Conservation (phyloP, 2,113 vertebrate genomes). For the Tragelaphus buxtoni region DNA sequence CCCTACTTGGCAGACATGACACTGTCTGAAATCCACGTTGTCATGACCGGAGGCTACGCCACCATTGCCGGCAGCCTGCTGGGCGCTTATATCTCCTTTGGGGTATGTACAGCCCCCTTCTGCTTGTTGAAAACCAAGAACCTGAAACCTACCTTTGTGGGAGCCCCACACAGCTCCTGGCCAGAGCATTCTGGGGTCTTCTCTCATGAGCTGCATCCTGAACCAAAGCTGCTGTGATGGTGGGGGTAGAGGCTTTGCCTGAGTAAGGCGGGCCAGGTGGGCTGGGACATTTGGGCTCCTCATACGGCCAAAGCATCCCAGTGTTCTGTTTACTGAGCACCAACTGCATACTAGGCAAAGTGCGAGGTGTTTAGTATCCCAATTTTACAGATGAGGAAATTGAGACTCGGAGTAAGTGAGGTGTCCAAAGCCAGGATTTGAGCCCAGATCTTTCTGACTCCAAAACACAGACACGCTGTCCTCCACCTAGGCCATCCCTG, state of each 20-base stretch:
- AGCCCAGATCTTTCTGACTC: not conserved
- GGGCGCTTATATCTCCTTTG: conserved; percentile 95
- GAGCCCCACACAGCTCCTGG: not conserved
- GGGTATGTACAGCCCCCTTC: conserved; percentile 80
- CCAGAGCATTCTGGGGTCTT: no score
- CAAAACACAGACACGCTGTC: not conserved
- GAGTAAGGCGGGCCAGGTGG: not conserved
- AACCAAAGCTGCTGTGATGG: not conserved
- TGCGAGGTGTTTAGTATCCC: not conserved
- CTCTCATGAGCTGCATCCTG: not conserved
- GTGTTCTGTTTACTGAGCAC: not conserved
- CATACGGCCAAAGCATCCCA: not conserved
- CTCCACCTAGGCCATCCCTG: not conserved
- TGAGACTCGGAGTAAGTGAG: not conserved
- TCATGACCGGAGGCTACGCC: conserved; percentile 93
- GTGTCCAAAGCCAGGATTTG: not conserved
- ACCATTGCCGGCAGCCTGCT: conserved; percentile 96
- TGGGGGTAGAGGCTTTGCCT: not conserved
- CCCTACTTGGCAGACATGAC: conserved; percentile 94
- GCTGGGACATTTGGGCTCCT: not conserved
- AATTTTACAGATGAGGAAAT: not conserved
- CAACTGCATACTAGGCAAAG: not conserved
- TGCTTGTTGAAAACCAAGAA: not conserved
- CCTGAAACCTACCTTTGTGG: not conserved
- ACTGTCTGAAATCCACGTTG: conserved; percentile 91